A percentile compares a stretch with the other conserved stretches of the same genome.
phyloP scores from a whole-genome alignment of 2,797 vertebrate species.

The Anguilla anguilla region DNA sequence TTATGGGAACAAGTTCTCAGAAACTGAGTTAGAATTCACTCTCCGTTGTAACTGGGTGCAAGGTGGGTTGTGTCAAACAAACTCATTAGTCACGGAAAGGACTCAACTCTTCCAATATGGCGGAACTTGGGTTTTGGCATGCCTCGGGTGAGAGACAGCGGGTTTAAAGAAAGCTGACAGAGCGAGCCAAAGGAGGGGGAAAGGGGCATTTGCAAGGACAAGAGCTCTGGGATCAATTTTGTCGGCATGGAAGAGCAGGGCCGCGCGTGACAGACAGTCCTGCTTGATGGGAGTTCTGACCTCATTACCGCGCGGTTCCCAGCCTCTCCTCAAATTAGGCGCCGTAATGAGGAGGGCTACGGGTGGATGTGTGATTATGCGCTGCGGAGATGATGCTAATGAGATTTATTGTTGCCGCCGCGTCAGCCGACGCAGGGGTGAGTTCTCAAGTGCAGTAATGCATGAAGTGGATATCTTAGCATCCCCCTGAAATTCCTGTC shows the following conservation, averaged over 20 bases:
- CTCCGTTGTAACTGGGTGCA: background rate
- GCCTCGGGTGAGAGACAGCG: background rate
- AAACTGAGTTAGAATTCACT: background rate
- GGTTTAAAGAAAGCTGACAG: background rate
- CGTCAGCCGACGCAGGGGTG: background rate
- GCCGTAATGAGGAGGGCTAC: slow-evolving; percentile 11
- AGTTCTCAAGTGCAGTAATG: background rate
- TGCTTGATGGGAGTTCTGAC: slow-evolving; percentile 2
- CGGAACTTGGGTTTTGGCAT: background rate
- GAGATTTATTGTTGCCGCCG: slow-evolving; percentile 15
- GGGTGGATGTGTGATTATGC: background rate
- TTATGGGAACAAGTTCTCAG: too few relatives aligned
- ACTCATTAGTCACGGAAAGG: background rate
- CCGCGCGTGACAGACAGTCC: background rate
- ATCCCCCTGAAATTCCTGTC: background rate
- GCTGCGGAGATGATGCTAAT: slow-evolving; percentile 13
- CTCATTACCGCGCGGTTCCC: slow-evolving; percentile 16
- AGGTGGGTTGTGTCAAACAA: background rate
- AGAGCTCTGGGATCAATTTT: slow-evolving; percentile 2
- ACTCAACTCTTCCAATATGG: background rate
- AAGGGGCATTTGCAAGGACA: background rate
- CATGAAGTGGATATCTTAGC: background rate
- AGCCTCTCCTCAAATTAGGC: background rate
- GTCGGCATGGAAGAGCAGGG: background rate
- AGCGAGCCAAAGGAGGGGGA: background rate